A percentile compares a stretch with the other conserved stretches of the same genome.
These are phyloP conservation scores for Eueremaeus valkanovi DNA, from an alignment of 2,888 invertebrate species.

Conservation along the genomic window DNA sequence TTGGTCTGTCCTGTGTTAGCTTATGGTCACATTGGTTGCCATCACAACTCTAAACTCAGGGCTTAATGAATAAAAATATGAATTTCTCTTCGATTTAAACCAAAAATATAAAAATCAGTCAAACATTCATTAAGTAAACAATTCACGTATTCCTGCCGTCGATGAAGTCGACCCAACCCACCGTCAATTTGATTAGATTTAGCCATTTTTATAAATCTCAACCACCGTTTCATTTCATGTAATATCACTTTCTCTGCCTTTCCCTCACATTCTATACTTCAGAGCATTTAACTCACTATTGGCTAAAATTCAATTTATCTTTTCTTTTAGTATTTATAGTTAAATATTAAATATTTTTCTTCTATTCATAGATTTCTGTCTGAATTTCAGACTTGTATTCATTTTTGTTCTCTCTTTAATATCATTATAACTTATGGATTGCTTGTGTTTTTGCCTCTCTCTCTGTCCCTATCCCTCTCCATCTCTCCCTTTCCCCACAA, in stretches of 20 bases:
- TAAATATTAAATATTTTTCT: no score
- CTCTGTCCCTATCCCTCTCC: no score
- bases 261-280: background rate
- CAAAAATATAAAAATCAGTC: background rate
- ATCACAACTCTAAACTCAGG: background rate
- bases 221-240: conserved; percentile 11
- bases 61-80: conserved; percentile 1
- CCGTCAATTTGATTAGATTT: conserved; percentile 24
- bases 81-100: background rate
- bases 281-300: no score
- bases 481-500: no score
- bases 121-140: conserved; percentile 22
- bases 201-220: conserved; percentile 31
- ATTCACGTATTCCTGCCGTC: conserved; percentile 3
- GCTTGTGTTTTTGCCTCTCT: no score
- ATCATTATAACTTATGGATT: no score
- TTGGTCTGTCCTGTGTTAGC: background rate
- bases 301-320: no score
- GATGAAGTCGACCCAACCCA: background rate
- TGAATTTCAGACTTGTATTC: no score
- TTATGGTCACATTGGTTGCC: background rate
- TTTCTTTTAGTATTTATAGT: no score
- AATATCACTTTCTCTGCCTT: background rate
- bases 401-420: no score
- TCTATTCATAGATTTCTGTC: no score